A percentile compares a stretch with the other conserved stretches of the same genome.
These are phyloP conservation scores for Archips xylosteana DNA, from an alignment of 2,888 invertebrate species.

Conservation along the genomic window DNA sequence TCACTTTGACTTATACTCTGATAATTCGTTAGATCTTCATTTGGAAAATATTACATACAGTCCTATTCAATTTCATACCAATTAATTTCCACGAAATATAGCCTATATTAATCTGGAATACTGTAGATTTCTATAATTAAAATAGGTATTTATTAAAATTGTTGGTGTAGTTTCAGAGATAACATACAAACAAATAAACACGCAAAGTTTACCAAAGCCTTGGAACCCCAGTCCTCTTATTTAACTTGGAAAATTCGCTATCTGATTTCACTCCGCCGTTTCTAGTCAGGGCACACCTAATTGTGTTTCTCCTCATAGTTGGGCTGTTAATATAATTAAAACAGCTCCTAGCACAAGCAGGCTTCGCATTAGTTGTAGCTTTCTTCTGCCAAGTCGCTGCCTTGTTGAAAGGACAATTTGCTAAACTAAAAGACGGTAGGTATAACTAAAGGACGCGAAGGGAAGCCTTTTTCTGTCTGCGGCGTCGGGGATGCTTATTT, in stretches of 20 bases:
- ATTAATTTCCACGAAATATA: too few species aligned
- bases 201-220: too few species aligned
- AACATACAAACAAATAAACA: too few species aligned
- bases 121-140: too few species aligned
- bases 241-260: not conserved
- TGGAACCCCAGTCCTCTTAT: not conserved
- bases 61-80: too few species aligned
- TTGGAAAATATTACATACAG: too few species aligned
- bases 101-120: too few species aligned
- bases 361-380: constrained; percentile 70
- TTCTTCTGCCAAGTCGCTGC: constrained; percentile 58
- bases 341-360: constrained; percentile 66
- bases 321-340: constrained; percentile 72
- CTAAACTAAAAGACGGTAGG: not conserved
- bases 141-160: too few species aligned
- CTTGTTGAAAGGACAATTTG: constrained; percentile 54
- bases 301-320: constrained; percentile 46
- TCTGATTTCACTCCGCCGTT: constrained; percentile 33
- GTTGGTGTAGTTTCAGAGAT: too few species aligned
- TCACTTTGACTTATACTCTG: too few species aligned
- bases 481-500: not conserved
- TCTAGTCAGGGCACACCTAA: constrained; percentile 28
- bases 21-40: too few species aligned
- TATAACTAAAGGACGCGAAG: not conserved
- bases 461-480: not conserved